Base-by-base conservation (phyloP, 2,888 invertebrate species). In the Drosophila mulleri region DNA sequence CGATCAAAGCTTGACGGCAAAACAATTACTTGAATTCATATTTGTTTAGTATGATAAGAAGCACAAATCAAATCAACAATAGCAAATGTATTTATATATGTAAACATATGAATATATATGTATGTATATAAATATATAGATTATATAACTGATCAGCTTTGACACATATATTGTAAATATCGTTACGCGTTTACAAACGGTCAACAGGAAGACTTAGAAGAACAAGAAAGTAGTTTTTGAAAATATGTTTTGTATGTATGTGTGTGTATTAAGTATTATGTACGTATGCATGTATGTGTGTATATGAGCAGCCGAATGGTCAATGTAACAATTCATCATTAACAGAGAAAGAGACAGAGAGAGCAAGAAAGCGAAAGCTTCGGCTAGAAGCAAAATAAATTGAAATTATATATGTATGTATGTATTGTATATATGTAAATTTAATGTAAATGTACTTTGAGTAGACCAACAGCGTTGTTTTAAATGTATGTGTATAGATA, bases 171-270 rank as follows among this genome's bases (percentile, higher is more conserved):
- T 50, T 35, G 18, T 35, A 70, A 52, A 69, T 67, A 66, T 72
- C 68, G 41, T 66, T 69, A 70, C 76, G 75, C 80, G 75, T 81
- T 79, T 77, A 88, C 91, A 90, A 91, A 91, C 91, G 91, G 92
- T 83, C 92, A 91, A 91, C 91, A 91, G 92, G 92, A 90, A 82
- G 82, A 80, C 72, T 80, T 77, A 74, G 74, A 80, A 85, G 78
- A 88, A 54, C 71, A 80, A 77, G 73, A 89, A 69, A 69, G 65
- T 54, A 68, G 69, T 75, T 67, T 64, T 67, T 59, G 61, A 67
- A 64, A 53, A 52, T 70, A 62, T 74, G 56, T 37, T 57, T 16
- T 63, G 45, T 64, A 26, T 53, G n/a, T 68, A 8, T 57, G 32
- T 44, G 32, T 57, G 45, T 60, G 52, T 71, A 29, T 39, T 44